Evolutionary conservation across 2,888 invertebrate genomes (phyloP), one percentile per base, ranked within the genome.

Genomic region (Tricholauxania praeusta): DNA sequence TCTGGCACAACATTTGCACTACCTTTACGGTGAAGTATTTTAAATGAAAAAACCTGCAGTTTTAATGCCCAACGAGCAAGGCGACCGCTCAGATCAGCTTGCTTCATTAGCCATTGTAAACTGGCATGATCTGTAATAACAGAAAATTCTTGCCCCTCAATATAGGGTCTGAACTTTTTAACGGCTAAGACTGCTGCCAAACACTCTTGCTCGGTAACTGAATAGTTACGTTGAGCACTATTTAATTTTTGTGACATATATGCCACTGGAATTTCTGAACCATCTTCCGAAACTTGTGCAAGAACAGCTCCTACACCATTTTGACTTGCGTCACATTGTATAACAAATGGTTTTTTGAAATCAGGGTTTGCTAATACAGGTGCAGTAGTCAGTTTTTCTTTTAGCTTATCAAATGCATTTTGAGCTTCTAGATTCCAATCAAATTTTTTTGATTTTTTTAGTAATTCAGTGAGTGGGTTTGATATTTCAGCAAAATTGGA

Each of bases 181-280:
- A 75, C 73, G 53, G 71, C 72, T 8, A 73, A 19, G 52, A 76
- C 65, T 10, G 76, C 77, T 12, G 76, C 74, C 17, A 72, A 66
- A 52, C 74, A 76, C 47, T 75, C 74, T 28, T 74, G 72, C 66
- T 76, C 74, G 51, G 76, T 74, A 4, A 76, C 76, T 2, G 69
- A 72, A 66, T 76, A 76, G n/a, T 75, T 72, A 7, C 71, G 63
- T 52, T 76, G 75, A 47, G 68, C 71, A 59, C 65, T 57, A 17
- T 74, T 75, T 14, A 77, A 69, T 51, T 77, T 75, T 59, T 74
- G 71, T 5, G 72, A 74, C 68, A 74, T 72, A 71, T 59, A 74
- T 12, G 76, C 74, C 7, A 75, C 64, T 2, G 72, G 72, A 47
- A 68, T 53, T 64, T 75, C 77, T 15, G 51, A 47, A 12, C 69